phyloP scores from a whole-genome alignment of 2,888 invertebrate genomes.

The Ashinkailepas kermadecensis region DNA sequence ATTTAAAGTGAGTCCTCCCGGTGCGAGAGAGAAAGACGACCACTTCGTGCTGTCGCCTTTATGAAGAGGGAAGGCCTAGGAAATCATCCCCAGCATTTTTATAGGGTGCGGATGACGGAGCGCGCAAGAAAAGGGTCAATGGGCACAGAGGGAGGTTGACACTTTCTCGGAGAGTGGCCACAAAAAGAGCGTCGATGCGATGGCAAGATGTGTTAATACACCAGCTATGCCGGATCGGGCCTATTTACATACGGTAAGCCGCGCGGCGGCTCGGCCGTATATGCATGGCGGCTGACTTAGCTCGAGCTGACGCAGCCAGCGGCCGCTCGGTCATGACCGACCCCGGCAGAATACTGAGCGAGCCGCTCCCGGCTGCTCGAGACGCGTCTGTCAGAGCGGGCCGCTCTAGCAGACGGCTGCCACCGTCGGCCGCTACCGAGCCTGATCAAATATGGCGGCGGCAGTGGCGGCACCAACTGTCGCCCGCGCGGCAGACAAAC shows the following conservation, averaged over 20 bases:
- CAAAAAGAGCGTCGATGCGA: not conserved
- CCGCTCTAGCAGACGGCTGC: no score
- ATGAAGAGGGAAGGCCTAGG: constrained; percentile 4
- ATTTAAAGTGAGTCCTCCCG: not conserved
- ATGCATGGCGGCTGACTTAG: not conserved
- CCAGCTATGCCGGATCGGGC: not conserved
- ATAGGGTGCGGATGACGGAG: not conserved
- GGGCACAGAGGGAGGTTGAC: not conserved
- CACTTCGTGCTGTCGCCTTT: not conserved
- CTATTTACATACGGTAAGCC: not conserved
- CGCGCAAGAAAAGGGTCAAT: constrained; percentile 11
- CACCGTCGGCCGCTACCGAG: no score
- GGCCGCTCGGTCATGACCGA: not conserved
- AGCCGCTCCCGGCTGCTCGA: no score
- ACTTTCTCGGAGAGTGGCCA: not conserved
- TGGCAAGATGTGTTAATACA: not conserved
- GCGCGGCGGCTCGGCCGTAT: not conserved
- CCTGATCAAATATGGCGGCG: no score
- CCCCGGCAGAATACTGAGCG: not conserved
- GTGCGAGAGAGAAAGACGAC: not conserved
- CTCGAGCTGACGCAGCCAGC: not conserved
- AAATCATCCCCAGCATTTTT: not conserved
- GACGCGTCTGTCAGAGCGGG: no score
- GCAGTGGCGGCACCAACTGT: no score
- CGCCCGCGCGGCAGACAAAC: no score